Percentiles rank a stretch among this genome's conserved stretches.
phyloP scores from a whole-genome alignment of 2,113 vertebrate genomes.

The Petroica traversi region DNA sequence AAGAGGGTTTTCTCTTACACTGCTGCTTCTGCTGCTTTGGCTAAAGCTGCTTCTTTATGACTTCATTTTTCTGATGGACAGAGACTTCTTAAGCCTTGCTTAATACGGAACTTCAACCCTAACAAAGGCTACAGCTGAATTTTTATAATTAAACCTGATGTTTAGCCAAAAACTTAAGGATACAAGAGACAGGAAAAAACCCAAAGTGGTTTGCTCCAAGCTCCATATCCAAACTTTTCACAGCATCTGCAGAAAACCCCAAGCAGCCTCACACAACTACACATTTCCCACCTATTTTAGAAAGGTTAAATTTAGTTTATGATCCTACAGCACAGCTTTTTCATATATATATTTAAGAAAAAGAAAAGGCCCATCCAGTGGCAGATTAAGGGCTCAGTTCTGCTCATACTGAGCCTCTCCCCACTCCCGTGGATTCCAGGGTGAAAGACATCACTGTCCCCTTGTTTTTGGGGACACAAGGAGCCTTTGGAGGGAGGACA shows the following conservation, averaged over 20 bases:
- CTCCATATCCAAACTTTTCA: background rate
- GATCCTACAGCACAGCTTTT: background rate
- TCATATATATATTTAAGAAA: background rate
- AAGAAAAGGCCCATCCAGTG: background rate
- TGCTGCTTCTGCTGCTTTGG: background rate
- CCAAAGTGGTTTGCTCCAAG: background rate
- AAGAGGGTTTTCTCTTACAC: background rate
- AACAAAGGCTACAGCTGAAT: background rate
- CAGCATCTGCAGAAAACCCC: background rate
- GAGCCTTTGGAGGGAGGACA: background rate
- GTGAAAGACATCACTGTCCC: background rate
- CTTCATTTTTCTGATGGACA: background rate
- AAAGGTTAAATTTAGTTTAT: background rate
- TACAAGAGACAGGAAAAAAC: background rate
- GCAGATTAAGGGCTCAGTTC: background rate
- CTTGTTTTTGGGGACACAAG: background rate
- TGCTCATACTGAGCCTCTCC: accelerated
- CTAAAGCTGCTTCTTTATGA: background rate
- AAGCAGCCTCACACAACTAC: background rate
- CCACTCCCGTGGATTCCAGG: background rate
- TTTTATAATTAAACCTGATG: background rate
- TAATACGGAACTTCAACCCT: background rate
- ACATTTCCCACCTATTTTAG: background rate
- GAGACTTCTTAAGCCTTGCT: background rate
- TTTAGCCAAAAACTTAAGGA: background rate